Evolutionary conservation across 2,888 invertebrate genomes (phyloP), one percentile per base, ranked within the genome.

Genomic region (Endomychus coccineus): DNA sequence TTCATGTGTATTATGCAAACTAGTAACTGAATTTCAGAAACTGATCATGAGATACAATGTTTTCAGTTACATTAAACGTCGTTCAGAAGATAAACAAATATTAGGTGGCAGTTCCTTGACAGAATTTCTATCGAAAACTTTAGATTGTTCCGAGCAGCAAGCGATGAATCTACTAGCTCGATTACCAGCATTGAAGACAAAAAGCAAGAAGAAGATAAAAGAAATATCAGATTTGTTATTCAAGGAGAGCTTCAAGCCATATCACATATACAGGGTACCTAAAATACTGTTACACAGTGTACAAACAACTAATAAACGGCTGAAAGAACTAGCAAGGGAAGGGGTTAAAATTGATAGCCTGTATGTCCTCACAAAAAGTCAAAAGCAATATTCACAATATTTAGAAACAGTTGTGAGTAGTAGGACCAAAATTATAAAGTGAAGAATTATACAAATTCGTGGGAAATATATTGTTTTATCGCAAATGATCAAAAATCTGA

Each of bases 221-320:
- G 62, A 64, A 45, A 59, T 67, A 11, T 61, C 69, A 4, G 67
- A 69, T 41, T 67, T 62, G 38, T 46, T 71, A 17, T 60, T 53
- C 28, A 46, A 50, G n/a, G 52, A 64, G 50, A 67, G 66, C 3
- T 70, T 64, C 45, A 57, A 54, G 14, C 51, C 64, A 1, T 34
- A 43, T 11, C 66, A 69, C 31, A 63, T 71, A 19, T 55, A 54
- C 34, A 49, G 58, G 19, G 55, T 59, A 4, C 69, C 70, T 4
- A 64, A 69, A 49, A 61, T 70, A 35, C 49, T 70, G 16, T 50
- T 67, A 3, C 67, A 68, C 43, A 65, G 66, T 48, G 50, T 63
- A 2, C 59, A 64, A 43, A 69, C 68, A 9, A 61, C 59, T 2
- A 53, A 57, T 40, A 58, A 58, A 37, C 52, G 68, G 37, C 42